Base-by-base conservation (phyloP, 1,140 invertebrate species). In the Aphis gossypii region DNA sequence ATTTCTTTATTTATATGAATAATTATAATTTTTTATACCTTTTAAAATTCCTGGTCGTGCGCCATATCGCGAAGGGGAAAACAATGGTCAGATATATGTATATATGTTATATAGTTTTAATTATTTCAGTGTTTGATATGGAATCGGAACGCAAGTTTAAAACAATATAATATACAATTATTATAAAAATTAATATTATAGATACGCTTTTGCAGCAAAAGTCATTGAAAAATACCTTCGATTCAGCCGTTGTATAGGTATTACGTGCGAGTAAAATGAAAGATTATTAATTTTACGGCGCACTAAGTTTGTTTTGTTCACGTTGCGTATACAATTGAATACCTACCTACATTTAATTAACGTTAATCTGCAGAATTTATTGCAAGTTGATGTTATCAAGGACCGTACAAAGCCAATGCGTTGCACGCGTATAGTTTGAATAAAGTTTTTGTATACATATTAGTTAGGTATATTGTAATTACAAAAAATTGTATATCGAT, bases 261-360 rank as follows among this genome's bases (percentile, higher is more conserved):
- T 41, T 46, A 14, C 23, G 7, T 18, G 18, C 11, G 21, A 56
- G n/a, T 56, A 38, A 30, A 90, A 90, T 51, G 54, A 90, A 60
- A 90, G 54, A 90, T 90, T 90, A 90, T 60, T 90, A 44, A 90
- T 90, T 90, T 90, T n/a, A 41, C 25, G 30, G 54, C 48, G 51
- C 25, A 51, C 9, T 56, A 38, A 56, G 88, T 90, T 60, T 90
- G 54, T 90, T 60, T 60, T 56, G 88, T 90, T 90, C 88, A 25
- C 35, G 25, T 90, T 41, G 35, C 88, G 21, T 56, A 60, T 30
- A 44, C 30, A 90, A 90, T 90, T 90, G 30, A 38, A 90, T 44
- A 41, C 38, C 38, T 41, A 56, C 48, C 48, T 48, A 54, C 54
- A 23, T 60, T 90, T 90, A 90, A 60, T 90, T 90, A 90, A 44